phyloP scores from a whole-genome alignment of 2,888 invertebrate species.

The Schizotus pectinicornis region DNA sequence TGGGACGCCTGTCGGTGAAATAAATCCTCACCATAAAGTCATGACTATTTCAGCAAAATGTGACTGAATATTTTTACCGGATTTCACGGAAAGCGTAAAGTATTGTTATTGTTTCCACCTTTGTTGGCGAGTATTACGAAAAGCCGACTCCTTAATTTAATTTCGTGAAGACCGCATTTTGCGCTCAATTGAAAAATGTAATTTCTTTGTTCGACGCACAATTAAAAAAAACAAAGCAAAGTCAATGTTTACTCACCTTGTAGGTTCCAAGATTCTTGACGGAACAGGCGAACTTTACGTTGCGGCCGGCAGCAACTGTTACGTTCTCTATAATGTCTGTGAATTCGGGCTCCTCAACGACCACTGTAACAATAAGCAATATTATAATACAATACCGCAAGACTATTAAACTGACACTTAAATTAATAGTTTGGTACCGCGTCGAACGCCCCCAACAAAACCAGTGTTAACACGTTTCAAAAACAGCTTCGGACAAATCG shows the following conservation, averaged over 20 bases:
- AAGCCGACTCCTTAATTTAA: background rate
- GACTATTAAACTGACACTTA: constrained; percentile 1
- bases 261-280: constrained; percentile 90
- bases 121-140: constrained; percentile 10
- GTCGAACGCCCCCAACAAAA: no score
- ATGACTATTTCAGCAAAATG: constrained; percentile 47
- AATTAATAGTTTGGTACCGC: background rate
- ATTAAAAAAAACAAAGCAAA: constrained; percentile 26
- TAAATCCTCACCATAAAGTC: constrained; percentile 52
- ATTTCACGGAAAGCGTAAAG: constrained; percentile 15
- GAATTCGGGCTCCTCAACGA: constrained; percentile 87
- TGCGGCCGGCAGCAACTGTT: constrained; percentile 88
- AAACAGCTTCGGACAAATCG: background rate
- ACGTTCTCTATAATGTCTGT: constrained; percentile 89
- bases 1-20: constrained; percentile 53
- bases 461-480: no score
- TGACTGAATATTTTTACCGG: constrained; percentile 31
- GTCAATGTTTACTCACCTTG: constrained; percentile 70
- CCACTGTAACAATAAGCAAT: constrained; percentile 65
- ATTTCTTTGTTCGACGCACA: constrained; percentile 19
- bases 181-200: constrained; percentile 7
- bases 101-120: constrained; percentile 5
- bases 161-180: background rate
- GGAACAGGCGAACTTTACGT: constrained; percentile 86
- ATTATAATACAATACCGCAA: constrained; percentile 12